phyloP scores from a whole-genome alignment of 1,140 invertebrate genomes.

The Drosophila ohnishii region DNA sequence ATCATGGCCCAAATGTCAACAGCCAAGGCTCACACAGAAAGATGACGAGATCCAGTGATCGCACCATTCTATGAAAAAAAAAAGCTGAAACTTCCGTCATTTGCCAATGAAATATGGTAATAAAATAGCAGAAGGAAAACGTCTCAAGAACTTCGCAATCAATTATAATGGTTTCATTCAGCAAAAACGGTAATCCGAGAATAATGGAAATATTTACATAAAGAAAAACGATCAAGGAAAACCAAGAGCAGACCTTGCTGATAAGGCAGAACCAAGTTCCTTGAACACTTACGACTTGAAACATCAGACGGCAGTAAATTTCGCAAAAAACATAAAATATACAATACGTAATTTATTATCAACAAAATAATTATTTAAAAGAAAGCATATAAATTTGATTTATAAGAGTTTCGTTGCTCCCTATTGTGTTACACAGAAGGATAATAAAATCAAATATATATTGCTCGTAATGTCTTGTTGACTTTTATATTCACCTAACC shows the following conservation, averaged over 20 bases:
- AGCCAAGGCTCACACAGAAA: slow-evolving; percentile 18
- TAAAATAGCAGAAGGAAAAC: neutral
- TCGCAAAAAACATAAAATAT: slow-evolving; percentile 2
- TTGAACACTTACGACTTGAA: slow-evolving; percentile 11
- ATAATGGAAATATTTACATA: slow-evolving; percentile 21
- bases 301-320: neutral
- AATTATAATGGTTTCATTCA: slow-evolving; percentile 7
- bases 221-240: slow-evolving; percentile 12
- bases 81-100: slow-evolving; percentile 21
- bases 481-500: neutral
- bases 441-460: neutral
- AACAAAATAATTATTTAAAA: neutral
- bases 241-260: slow-evolving; percentile 25
- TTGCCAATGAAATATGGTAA: slow-evolving; percentile 3
- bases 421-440: neutral
- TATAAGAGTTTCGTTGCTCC: neutral
- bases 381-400: too few relatives aligned
- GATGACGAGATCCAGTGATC: slow-evolving; percentile 32
- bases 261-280: slow-evolving; percentile 29
- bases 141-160: neutral
- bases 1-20: slow-evolving; percentile 34
- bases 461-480: too few relatives aligned
- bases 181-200: neutral
- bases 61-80: neutral
- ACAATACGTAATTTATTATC: neutral